Evolutionary conservation across 1,140 invertebrate genomes (phyloP), one percentile per base, ranked within the genome.

Genomic region (Grapholita molesta): DNA sequence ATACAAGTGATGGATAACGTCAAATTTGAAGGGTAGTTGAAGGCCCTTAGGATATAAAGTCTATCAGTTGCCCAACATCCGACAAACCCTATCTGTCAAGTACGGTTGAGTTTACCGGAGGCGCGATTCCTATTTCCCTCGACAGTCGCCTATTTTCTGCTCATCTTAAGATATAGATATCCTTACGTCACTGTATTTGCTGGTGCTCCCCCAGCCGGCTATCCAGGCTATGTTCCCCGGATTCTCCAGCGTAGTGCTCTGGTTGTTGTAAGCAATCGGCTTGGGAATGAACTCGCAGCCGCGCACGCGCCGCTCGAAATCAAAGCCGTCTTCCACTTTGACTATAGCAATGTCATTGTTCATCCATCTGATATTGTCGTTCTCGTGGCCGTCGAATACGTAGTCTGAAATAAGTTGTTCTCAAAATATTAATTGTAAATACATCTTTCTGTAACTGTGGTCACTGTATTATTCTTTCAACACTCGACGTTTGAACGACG

Each of bases 341-440:
- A 90, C 86, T 2, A 90, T 76, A 0, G 88, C 88, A n/a, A 90
- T 90, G 57, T 90, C 88, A 53, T 90, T 90, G 71, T 86, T 88
- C 86, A 90, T 86, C 88, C 88, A 90, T 48, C 86, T 78, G 3
- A 90, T 85, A 61, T 90, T 90, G 52, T 90, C 86, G 52, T 88
- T 88, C 38, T 88, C 84, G n/a, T 88, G 86, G 0, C 88, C 88
- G 32, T 90, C 88, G 64, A 88, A 90, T 0, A 88, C 77, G 55
- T 90, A 90, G 73, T 90, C 88, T 90, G 48, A 24, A 69, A 75
- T 66, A 64, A 42, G 30, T n/a, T 12, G n/a, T 6, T n/a, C n/a
- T n/a, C n/a, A n/a, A n/a, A n/a, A n/a, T n/a, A n/a, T n/a, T n/a
- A n/a, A n/a, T n/a, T n/a, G n/a, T n/a, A 52, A 15, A 61, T 8